Evolutionary conservation across 2,888 invertebrate genomes (phyloP).

Genomic region (Hyposoter didymator): DNA sequence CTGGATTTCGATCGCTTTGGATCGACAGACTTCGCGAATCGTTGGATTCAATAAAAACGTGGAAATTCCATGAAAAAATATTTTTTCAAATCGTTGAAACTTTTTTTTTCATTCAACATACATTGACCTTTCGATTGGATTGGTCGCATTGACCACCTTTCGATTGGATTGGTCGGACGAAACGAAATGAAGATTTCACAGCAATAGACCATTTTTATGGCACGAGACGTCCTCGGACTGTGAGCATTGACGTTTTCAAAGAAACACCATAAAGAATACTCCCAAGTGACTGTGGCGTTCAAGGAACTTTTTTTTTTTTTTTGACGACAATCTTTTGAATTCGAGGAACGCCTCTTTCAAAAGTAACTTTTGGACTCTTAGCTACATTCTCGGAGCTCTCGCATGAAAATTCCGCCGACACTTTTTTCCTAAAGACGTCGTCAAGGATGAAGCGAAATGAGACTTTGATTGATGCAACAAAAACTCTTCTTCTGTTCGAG

Average conservation of each 20-base stretch:
- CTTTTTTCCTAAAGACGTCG: background rate
- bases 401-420: background rate
- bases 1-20: background rate
- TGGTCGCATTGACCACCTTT: background rate
- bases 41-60: no score
- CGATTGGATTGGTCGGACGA: background rate
- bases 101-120: background rate
- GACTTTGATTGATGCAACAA: slow-evolving; percentile 11
- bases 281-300: background rate
- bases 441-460: slow-evolving; percentile 6
- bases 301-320: background rate
- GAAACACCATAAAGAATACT: background rate
- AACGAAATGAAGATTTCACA: background rate
- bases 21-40: no score
- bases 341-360: background rate
- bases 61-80: no score
- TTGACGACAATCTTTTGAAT: background rate
- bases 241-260: background rate
- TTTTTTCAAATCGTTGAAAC: no score
- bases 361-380: background rate
- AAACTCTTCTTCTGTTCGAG: background rate
- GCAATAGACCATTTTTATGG: background rate
- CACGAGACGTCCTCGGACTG: background rate
- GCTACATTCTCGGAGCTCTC: background rate
- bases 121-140: background rate